Base-by-base conservation (phyloP, 2,888 invertebrate genomes). In the Ernsta delagoae region DNA sequence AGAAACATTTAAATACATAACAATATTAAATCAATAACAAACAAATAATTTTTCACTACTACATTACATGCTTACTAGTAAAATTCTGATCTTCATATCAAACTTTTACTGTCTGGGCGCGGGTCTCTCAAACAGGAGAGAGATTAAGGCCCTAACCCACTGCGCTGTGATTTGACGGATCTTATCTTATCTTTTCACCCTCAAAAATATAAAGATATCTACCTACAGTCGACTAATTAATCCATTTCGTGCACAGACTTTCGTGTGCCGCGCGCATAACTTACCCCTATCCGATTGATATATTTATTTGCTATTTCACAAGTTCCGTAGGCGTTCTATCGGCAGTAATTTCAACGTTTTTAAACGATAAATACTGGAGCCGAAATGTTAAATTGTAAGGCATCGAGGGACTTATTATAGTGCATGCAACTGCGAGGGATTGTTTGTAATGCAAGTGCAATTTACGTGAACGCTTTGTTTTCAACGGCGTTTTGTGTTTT, bases 251-350 rank as follows among this genome's bases (percentile, higher is more conserved):
- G 31, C 31, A 31, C 31, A 72, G 74, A 72, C 73, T 76, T 88
- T 79, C 89, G 89, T 89, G 90, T 83, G 75, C 73, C 73, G 70
- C 69, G 69, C 64, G 74, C 82, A 88, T 89, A 83, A 88, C 81
- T 90, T 83, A 81, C 77, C 73, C 70, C 68, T 45, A 7, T 7
- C 73, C 82, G 81, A 89, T 88, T 86, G 86, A 87, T 87, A 89
- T 88, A 89, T 89, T 89, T 88, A 88, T 88, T 87, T 79, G 78
- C 82, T 85, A 83, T 85, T 86, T 84, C 79, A 83, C 85, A 83
- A 88, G 81, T 89, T 85, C 76, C 78, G 77, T 78, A 73, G 73
- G 80, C 80, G 81, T 82, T 84, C 85, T 80, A 83, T 80, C 68
- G 77, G 78, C 77, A 75, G 79, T 83, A 82, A 82, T 83, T 82